Conservation (phyloP, 2,113 vertebrate genomes). For the Hemibagrus wyckioides region DNA sequence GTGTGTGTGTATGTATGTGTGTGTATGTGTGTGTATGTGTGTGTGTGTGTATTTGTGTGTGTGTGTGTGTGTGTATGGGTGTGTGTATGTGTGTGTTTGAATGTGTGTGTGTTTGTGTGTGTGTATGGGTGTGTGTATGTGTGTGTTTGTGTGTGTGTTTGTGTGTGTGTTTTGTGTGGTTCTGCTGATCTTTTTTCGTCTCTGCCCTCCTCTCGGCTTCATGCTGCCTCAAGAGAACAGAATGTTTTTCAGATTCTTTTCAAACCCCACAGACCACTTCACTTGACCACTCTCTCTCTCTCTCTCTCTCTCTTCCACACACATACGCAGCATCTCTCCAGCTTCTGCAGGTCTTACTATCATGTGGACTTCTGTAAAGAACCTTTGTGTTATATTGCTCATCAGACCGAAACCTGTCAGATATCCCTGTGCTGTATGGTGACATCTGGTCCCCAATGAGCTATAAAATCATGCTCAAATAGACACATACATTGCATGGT, state of each 20-base stretch:
- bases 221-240: slow-evolving; percentile 34
- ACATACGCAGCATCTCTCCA: background rate
- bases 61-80: background rate
- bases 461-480: background rate
- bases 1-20: background rate
- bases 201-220: background rate
- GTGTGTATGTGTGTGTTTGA: too few species aligned
- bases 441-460: background rate
- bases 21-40: too few species aligned
- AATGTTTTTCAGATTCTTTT: slow-evolving; percentile 37
- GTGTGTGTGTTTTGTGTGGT: background rate
- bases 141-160: background rate
- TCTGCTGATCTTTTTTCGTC: slow-evolving; percentile 4
- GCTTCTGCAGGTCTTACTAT: background rate
- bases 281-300: background rate
- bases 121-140: background rate
- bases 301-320: slow-evolving; percentile 16
- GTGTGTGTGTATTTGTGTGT: background rate
- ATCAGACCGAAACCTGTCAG: background rate
- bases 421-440: background rate
- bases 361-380: background rate
- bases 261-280: slow-evolving; percentile 30
- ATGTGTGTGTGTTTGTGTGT: background rate
- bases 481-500: background rate
- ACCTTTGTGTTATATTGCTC: background rate